Percentiles rank a stretch among this genome's conserved stretches.
Conservation (phyloP, 2,888 invertebrate genomes). For the Lasioglossum vierecki region DNA sequence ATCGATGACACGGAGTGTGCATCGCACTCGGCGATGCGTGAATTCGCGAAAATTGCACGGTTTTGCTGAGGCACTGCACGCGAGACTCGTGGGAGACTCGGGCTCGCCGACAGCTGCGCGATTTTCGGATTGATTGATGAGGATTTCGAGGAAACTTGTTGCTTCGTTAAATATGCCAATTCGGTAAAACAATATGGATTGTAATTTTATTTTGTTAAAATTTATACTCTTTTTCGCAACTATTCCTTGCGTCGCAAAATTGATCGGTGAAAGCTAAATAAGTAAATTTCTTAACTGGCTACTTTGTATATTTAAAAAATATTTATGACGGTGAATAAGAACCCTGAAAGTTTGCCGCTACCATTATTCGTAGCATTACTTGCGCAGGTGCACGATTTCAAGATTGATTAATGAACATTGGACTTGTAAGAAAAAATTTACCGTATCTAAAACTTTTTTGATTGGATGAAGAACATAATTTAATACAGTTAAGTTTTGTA, state of each 20-base stretch:
- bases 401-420: background rate
- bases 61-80: background rate
- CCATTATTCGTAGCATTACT: background rate
- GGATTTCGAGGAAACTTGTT: background rate
- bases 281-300: background rate
- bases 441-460: background rate
- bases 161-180: background rate
- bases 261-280: background rate
- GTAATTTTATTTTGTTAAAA: background rate
- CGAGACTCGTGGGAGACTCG: background rate
- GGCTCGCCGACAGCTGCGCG: background rate
- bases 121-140: background rate
- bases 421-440: background rate
- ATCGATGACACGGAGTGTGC: background rate
- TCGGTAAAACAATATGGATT: background rate
- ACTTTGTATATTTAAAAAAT: background rate
- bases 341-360: background rate
- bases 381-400: background rate
- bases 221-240: no score
- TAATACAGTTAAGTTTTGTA: background rate
- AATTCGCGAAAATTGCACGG: background rate
- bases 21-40: conserved; percentile 1
- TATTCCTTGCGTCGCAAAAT: background rate
- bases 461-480: background rate
- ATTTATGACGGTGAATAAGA: background rate